Evolutionary conservation across 2,888 invertebrate species (phyloP), one percentile per base, ranked within the genome.

Genomic region (Orgyia antiqua): DNA sequence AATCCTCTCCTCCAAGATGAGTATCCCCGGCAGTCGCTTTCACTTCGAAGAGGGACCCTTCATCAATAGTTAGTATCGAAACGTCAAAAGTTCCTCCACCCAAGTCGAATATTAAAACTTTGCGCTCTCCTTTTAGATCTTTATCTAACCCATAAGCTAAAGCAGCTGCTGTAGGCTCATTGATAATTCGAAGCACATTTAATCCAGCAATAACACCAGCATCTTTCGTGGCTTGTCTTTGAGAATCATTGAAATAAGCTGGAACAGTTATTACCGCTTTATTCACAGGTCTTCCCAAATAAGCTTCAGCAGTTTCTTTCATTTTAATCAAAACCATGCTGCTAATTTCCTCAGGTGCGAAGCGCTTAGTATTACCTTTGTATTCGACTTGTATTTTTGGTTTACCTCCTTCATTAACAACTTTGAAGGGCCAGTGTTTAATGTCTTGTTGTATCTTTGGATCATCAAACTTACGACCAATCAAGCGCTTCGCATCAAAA

Each of bases 11-110:
- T n/a, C 94, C 94, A 29, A 94, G 87, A 68, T 94, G 95, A 1
- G 95, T 95, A 57, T 96, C 95, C 8, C 94, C 94, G 19, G 94
- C 93, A 4, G 94, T 95, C 0, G 95, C 87, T 76, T 92, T 93
- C 0, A 94, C 95, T 73, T 94, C 93, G 67, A 94, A 94, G 13
- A 89, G 64, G 1, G 89, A 89, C 1, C 93, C 89, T 72, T 94
- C 94, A 62, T 93, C 94, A 53, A 95, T 94, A 9, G 92, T 91
- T 18, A 95, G 77, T 45, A 95, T 90, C 15, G 94, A 94, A 7
- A 95, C 94, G 75, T 95, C 94, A 61, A 95, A 93, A 17, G 94
- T 94, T 37, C 88, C 88, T 13, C 88, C 89, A 1, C 90, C 90
- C 27, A 91, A 71, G 59, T 91, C 90, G 54, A 91, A 91, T 44